phyloP scores from a whole-genome alignment of 2,797 vertebrate species.

The Gila robusta region DNA sequence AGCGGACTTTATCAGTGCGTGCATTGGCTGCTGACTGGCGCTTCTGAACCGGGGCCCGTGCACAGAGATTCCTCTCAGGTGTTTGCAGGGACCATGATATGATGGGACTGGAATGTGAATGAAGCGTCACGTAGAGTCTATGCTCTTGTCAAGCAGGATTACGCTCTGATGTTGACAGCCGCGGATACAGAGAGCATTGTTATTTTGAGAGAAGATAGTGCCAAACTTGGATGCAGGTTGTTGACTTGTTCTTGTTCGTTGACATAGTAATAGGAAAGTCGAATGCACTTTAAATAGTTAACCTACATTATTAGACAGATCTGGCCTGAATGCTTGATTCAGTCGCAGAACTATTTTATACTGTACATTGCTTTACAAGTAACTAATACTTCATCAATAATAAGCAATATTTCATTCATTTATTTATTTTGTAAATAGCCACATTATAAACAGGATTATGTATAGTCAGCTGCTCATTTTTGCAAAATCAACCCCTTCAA shows the following conservation, averaged over 20 bases:
- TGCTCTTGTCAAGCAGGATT: slow-evolving; percentile 52
- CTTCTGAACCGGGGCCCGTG: slow-evolving; percentile 21
- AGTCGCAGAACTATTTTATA: not conserved
- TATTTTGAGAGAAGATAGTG: slow-evolving; percentile 31
- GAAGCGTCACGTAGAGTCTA: slow-evolving; percentile 43
- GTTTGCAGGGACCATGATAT: slow-evolving; percentile 39
- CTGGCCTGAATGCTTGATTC: slow-evolving; percentile 3
- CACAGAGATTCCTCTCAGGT: slow-evolving; percentile 47
- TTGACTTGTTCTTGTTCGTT: slow-evolving; percentile 9
- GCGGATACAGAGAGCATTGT: slow-evolving; percentile 15
- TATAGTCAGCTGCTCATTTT: not conserved
- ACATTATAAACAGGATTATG: not conserved
- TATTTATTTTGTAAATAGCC: not conserved
- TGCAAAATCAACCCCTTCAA: not conserved
- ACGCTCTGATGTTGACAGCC: slow-evolving; percentile 50
- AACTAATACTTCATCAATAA: not conserved
- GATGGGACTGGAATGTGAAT: slow-evolving; percentile 55
- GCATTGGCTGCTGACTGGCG: slow-evolving; percentile 12
- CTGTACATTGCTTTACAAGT: not conserved
- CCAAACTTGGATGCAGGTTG: slow-evolving; percentile 30
- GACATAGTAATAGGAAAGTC: not conserved
- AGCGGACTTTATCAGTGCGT: not conserved
- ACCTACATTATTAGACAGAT: not conserved
- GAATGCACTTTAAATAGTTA: not conserved
- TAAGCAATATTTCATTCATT: not conserved